A percentile compares a stretch with the other conserved stretches of the same genome.
phyloP scores from a whole-genome alignment of 2,888 invertebrate species.

The Eucera pruinosa region DNA sequence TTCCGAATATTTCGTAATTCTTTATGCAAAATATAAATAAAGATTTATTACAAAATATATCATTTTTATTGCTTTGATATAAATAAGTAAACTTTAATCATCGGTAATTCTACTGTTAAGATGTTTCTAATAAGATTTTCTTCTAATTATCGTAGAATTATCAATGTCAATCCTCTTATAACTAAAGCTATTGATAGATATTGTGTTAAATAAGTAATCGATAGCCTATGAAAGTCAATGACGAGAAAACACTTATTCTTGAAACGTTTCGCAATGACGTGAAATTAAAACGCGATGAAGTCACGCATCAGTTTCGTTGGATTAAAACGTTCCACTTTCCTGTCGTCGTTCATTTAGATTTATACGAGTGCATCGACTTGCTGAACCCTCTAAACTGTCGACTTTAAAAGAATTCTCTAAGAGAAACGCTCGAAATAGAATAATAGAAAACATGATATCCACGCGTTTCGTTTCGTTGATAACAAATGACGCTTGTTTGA shows the following conservation, averaged over 20 bases:
- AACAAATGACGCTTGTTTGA: conserved; percentile 18
- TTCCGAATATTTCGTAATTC: too few species aligned
- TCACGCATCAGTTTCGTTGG: conserved; percentile 41
- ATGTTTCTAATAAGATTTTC: too few species aligned
- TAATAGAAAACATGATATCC: conserved; percentile 20
- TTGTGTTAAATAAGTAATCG: too few species aligned
- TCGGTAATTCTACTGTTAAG: too few species aligned
- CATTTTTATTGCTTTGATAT: too few species aligned
- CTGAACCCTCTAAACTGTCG: conserved; percentile 49
- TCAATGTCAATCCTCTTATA: too few species aligned
- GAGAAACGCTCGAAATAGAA: conserved; percentile 7
- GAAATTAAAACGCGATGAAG: conserved; percentile 43
- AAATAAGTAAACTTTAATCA: too few species aligned
- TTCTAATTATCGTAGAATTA: too few species aligned
- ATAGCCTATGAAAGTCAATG: background rate
- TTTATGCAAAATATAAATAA: too few species aligned
- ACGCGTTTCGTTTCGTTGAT: background rate
- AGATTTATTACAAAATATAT: too few species aligned
- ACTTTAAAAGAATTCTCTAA: background rate
- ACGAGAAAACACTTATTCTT: background rate
- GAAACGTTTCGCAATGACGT: conserved; percentile 2
- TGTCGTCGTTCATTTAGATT: conserved; percentile 52
- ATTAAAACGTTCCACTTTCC: conserved; percentile 46
- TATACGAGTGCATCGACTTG: conserved; percentile 45
- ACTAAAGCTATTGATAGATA: too few species aligned